Evolutionary conservation across 2,888 invertebrate genomes (phyloP).

Genomic region (Apodemia duryi): DNA sequence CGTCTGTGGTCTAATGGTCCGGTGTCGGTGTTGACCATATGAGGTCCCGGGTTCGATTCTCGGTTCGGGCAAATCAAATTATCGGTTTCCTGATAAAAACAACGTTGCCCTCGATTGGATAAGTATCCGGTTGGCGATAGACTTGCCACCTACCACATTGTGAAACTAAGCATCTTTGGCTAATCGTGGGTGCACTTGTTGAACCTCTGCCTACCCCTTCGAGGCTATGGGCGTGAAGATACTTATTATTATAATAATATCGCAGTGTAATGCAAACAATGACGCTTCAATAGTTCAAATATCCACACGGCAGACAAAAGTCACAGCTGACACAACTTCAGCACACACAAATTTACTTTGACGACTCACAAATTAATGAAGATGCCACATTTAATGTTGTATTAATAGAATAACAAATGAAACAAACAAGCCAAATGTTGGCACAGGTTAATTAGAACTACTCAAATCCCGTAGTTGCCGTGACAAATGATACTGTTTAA

Average conservation of each 20-base stretch:
- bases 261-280: neutral
- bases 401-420: constrained; percentile 15
- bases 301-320: neutral
- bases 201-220: too few relatives aligned
- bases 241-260: neutral
- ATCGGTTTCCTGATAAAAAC: too few relatives aligned
- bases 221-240: too few relatives aligned
- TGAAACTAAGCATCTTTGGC: too few relatives aligned
- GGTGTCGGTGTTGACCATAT: too few relatives aligned
- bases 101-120: too few relatives aligned
- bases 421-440: constrained; percentile 10
- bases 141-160: too few relatives aligned
- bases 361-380: neutral
- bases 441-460: constrained; percentile 3
- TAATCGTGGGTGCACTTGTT: too few relatives aligned
- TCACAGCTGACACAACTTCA: neutral
- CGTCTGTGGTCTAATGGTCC: too few relatives aligned
- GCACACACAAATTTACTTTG: neutral
- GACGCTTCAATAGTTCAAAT: neutral
- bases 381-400: constrained; percentile 13
- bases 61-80: too few relatives aligned
- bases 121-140: too few relatives aligned
- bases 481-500: constrained; percentile 1
- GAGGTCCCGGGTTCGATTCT: too few relatives aligned
- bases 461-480: neutral